phyloP scores from a whole-genome alignment of 2,797 vertebrate genomes.

The Eulemur rubriventer region DNA sequence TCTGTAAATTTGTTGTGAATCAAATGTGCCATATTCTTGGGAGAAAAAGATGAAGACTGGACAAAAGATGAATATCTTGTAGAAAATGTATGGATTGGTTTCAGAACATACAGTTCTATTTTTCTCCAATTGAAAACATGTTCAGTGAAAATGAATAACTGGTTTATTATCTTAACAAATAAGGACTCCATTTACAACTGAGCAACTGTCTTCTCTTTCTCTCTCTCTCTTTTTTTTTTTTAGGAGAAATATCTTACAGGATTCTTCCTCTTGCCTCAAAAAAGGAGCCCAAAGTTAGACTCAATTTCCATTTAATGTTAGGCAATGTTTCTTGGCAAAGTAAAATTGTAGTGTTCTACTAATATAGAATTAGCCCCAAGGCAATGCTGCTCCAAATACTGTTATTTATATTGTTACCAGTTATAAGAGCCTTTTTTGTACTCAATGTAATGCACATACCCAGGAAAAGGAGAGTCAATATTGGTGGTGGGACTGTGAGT shows the following conservation, averaged over 20 bases:
- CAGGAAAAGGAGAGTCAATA: background rate
- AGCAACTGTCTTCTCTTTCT: background rate
- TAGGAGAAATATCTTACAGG: constrained; percentile 33
- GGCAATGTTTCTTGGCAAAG: constrained; percentile 17
- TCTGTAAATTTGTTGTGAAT: constrained; percentile 6
- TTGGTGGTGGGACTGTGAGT: background rate
- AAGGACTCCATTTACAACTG: constrained; percentile 65
- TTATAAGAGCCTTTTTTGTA: background rate
- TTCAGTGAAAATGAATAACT: constrained; percentile 67
- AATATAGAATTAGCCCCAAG: background rate
- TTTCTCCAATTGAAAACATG: constrained; percentile 23
- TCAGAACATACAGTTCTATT: constrained; percentile 72
- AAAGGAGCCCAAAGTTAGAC: background rate
- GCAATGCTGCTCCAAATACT: background rate
- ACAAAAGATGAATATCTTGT: constrained; percentile 60
- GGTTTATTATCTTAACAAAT: constrained; percentile 70
- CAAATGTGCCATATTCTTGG: constrained; percentile 31
- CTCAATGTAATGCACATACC: background rate
- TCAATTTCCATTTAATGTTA: background rate
- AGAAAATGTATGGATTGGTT: constrained; percentile 49
- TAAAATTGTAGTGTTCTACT: background rate
- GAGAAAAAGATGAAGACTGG: constrained; percentile 37
- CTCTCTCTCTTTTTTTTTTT: background rate
- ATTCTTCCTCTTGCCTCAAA: constrained; percentile 10
- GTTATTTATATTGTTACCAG: background rate